These are phyloP conservation scores for Ganaspis sp. DNA, from an alignment of 1,140 invertebrate genomes.

Conservation along the genomic window DNA sequence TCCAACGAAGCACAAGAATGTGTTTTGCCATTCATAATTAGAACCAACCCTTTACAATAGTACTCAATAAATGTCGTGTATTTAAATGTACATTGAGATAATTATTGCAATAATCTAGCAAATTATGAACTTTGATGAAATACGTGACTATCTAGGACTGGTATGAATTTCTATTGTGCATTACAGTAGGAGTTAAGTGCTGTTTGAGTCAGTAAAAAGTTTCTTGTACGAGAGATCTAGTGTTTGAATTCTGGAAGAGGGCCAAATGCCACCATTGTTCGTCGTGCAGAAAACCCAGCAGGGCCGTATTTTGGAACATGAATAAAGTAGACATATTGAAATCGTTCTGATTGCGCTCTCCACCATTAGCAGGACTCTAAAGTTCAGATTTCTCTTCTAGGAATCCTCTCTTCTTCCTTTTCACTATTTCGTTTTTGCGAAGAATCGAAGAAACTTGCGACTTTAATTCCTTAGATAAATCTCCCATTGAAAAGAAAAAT, in stretches of 20 bases:
- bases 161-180: slow-evolving; percentile 64
- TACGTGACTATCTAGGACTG: neutral
- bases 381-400: neutral
- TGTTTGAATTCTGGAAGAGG: slow-evolving; percentile 49
- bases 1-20: no score
- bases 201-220: slow-evolving; percentile 62
- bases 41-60: no score
- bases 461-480: neutral
- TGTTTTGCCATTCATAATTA: no score
- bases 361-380: slow-evolving; percentile 8
- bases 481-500: neutral
- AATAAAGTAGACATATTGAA: slow-evolving; percentile 40
- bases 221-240: slow-evolving; percentile 48
- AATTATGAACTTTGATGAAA: neutral
- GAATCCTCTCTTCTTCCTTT: neutral
- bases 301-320: slow-evolving; percentile 22
- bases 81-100: no score
- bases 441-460: neutral
- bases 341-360: slow-evolving; percentile 34
- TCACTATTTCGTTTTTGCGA: neutral
- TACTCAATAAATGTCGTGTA: no score
- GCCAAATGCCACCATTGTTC: slow-evolving; percentile 62
- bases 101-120: no score
- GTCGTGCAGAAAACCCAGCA: slow-evolving; percentile 32
- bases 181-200: slow-evolving; percentile 59